phyloP scores from a whole-genome alignment of 2,888 invertebrate species.

The Alsophila aescularia region DNA sequence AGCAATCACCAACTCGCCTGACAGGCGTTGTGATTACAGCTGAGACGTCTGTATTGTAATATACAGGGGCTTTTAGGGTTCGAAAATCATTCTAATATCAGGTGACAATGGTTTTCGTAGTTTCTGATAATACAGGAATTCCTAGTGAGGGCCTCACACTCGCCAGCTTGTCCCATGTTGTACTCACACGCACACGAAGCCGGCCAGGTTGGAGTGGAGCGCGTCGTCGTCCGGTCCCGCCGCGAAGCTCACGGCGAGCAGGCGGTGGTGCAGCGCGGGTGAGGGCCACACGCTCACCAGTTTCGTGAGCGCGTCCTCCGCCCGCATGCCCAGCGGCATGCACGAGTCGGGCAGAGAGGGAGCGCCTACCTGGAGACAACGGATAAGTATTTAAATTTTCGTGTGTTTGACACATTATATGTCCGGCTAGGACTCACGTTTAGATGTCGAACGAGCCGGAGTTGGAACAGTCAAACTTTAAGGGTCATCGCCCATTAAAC shows the following conservation, averaged over 20 bases:
- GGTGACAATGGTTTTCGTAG: too few relatives aligned
- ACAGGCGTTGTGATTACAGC: too few relatives aligned
- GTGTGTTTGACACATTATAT: too few relatives aligned
- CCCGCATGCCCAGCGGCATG: slow-evolving; percentile 98
- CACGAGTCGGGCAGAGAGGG: slow-evolving; percentile 97
- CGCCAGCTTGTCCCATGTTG: not conserved
- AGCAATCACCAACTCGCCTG: too few relatives aligned
- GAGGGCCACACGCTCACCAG: slow-evolving; percentile 92
- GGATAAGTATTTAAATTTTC: too few relatives aligned
- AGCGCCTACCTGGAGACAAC: slow-evolving; percentile 89
- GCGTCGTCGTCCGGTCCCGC: slow-evolving; percentile 93
- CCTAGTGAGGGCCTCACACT: not conserved
- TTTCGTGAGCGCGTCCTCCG: slow-evolving; percentile 95
- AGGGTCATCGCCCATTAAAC: too few relatives aligned
- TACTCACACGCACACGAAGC: slow-evolving; percentile 96
- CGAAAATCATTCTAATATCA: too few relatives aligned
- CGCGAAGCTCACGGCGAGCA: slow-evolving; percentile 95
- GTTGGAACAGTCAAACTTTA: too few relatives aligned
- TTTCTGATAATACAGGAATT: not conserved
- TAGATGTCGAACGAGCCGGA: too few relatives aligned
- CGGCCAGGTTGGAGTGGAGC: slow-evolving; percentile 90
- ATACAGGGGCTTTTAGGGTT: too few relatives aligned
- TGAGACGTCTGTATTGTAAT: too few relatives aligned
- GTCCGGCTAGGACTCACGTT: too few relatives aligned
- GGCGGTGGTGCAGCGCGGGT: slow-evolving; percentile 91